These are phyloP conservation scores for Cebidichthys violaceus DNA, from an alignment of 2,113 vertebrate genomes.

Conservation along the genomic window DNA sequence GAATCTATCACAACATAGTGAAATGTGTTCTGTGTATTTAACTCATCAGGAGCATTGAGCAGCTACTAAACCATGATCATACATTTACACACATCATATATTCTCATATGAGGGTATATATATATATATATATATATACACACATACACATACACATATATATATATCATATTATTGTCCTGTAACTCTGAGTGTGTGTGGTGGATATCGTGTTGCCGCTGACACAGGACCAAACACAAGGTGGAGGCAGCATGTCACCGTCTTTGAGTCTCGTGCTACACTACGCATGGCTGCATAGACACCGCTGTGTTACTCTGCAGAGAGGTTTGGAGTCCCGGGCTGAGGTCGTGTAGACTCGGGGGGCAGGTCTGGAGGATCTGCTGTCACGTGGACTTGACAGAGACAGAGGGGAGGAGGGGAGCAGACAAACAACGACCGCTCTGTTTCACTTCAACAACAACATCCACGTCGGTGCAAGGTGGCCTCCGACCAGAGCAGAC, in stretches of 20 bases:
- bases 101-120: too few relatives aligned
- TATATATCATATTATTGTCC: not conserved
- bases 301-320: not conserved
- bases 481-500: not conserved
- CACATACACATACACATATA: too few relatives aligned
- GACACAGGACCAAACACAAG: not conserved
- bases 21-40: too few relatives aligned
- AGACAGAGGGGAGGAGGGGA: constrained; percentile 51
- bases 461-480: constrained; percentile 17
- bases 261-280: not conserved
- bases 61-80: not conserved
- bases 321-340: constrained; percentile 14
- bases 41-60: too few relatives aligned
- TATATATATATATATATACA: too few relatives aligned
- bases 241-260: not conserved
- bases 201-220: not conserved
- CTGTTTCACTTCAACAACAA: constrained; percentile 62
- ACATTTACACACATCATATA: too few relatives aligned
- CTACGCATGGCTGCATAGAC: not conserved
- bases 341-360: constrained; percentile 51
- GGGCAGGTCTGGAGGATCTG: constrained; percentile 54
- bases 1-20: too few relatives aligned
- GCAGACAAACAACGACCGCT: constrained; percentile 63
- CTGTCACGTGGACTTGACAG: constrained; percentile 72
- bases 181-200: not conserved